Percentiles rank a stretch among this genome's conserved stretches.
These are phyloP conservation scores for Cyanoramphus novaezelandiae DNA, from an alignment of 2,113 vertebrate genomes.

Conservation along the genomic window DNA sequence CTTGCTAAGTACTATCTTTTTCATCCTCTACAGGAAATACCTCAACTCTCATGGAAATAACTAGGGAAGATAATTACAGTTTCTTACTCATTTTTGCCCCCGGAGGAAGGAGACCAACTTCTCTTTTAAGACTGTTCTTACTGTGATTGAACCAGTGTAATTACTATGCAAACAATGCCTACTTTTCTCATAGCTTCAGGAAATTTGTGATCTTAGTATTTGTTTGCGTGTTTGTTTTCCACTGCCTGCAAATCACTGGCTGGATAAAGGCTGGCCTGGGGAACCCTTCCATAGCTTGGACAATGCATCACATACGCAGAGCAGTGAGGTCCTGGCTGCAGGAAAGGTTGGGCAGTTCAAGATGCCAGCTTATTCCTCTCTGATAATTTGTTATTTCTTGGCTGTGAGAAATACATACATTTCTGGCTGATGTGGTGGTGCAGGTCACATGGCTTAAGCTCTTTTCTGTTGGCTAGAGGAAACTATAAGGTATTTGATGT, in stretches of 20 bases:
- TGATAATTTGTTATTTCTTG: background rate
- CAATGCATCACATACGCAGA: background rate
- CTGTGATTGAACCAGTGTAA: slow-evolving; percentile 8
- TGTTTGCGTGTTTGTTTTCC: background rate
- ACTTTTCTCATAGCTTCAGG: background rate
- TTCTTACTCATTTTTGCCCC: background rate
- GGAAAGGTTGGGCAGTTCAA: background rate
- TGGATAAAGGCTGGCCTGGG: background rate
- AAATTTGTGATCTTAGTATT: background rate
- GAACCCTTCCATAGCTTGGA: background rate
- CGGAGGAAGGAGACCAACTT: background rate
- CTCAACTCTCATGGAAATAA: slow-evolving; percentile 14
- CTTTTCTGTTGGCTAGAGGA: background rate
- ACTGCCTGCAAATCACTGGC: background rate
- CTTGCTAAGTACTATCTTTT: background rate
- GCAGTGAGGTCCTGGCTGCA: background rate
- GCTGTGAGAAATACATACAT: background rate
- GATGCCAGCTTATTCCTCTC: background rate
- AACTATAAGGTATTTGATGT: background rate
- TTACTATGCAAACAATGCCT: slow-evolving; percentile 15
- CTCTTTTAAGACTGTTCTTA: background rate
- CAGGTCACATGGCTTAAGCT: background rate
- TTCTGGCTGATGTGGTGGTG: background rate
- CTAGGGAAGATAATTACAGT: background rate
- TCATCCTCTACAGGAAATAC: background rate